Evolutionary conservation across 37 sponge, comb jelly and placozoan species (phyloP).

Genomic region (Spongia lamella): DNA sequence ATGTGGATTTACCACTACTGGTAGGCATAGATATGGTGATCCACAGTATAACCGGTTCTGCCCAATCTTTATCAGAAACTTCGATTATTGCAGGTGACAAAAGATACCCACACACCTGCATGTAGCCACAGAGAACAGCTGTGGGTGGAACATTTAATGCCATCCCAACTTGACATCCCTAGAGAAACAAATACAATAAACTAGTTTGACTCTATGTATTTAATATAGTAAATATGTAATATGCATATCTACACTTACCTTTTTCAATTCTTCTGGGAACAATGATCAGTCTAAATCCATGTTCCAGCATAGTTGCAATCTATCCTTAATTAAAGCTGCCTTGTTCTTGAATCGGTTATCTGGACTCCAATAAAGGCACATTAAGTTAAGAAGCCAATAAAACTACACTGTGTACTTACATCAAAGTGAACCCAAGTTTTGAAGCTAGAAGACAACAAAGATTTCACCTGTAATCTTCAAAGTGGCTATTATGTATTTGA

Average conservation of each 20-base stretch:
- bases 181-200: not conserved
- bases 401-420: too few relatives aligned
- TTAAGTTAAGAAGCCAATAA: too few relatives aligned
- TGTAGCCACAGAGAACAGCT: slow-evolving; percentile 12
- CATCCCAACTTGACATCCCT: slow-evolving; percentile 27
- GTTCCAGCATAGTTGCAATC: not conserved
- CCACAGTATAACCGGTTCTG: slow-evolving; percentile 32
- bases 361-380: too few relatives aligned
- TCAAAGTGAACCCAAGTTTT: too few relatives aligned
- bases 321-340: not conserved
- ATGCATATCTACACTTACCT: not conserved
- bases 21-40: slow-evolving; percentile 21
- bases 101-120: not conserved
- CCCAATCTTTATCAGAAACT: slow-evolving; percentile 12
- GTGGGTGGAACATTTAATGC: slow-evolving; percentile 29
- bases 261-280: not conserved
- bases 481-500: too few relatives aligned
- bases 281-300: not conserved
- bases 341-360: not conserved
- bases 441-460: too few relatives aligned
- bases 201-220: not conserved
- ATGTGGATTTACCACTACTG: slow-evolving; percentile 22
- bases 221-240: not conserved
- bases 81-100: slow-evolving; percentile 13
- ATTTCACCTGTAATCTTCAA: too few relatives aligned